phyloP scores from a whole-genome alignment of 1,140 invertebrate species.

The Drosophila sechellia region DNA sequence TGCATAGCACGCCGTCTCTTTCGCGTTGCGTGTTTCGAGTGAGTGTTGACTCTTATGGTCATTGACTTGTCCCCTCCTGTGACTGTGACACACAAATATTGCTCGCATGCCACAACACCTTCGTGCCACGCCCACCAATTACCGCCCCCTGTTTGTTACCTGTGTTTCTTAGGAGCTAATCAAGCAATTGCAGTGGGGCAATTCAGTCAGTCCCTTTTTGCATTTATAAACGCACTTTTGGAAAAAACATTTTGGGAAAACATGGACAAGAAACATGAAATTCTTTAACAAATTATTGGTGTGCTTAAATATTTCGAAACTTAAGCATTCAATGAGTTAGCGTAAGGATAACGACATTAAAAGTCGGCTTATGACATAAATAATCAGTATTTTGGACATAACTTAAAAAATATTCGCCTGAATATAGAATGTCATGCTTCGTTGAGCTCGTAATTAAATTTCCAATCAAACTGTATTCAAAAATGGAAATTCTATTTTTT shows the following conservation, averaged over 20 bases:
- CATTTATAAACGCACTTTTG: constrained; percentile 16
- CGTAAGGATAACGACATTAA: too few species aligned
- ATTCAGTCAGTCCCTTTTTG: constrained; percentile 33
- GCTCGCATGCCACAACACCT: constrained; percentile 18
- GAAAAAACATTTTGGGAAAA: not conserved
- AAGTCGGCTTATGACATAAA: too few species aligned
- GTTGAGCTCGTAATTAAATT: too few species aligned
- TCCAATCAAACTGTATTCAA: too few species aligned
- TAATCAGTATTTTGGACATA: too few species aligned
- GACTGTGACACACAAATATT: constrained; percentile 31
- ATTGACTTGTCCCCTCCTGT: constrained; percentile 49
- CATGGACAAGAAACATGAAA: not conserved
- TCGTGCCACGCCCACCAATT: not conserved
- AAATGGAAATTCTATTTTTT: too few species aligned
- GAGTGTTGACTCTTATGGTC: constrained; percentile 64
- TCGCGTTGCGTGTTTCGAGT: constrained; percentile 36
- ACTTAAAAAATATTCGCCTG: too few species aligned
- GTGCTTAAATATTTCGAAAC: not conserved
- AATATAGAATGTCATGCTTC: too few species aligned
- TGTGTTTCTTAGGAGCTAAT: constrained; percentile 43
- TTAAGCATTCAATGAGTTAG: too few species aligned
- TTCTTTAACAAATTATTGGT: not conserved
- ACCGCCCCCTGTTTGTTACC: not conserved
- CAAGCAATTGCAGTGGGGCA: constrained; percentile 46
- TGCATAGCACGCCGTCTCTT: not conserved